Base-by-base conservation (phyloP, 2,113 vertebrate genomes). In the Nematolebias whitei region DNA sequence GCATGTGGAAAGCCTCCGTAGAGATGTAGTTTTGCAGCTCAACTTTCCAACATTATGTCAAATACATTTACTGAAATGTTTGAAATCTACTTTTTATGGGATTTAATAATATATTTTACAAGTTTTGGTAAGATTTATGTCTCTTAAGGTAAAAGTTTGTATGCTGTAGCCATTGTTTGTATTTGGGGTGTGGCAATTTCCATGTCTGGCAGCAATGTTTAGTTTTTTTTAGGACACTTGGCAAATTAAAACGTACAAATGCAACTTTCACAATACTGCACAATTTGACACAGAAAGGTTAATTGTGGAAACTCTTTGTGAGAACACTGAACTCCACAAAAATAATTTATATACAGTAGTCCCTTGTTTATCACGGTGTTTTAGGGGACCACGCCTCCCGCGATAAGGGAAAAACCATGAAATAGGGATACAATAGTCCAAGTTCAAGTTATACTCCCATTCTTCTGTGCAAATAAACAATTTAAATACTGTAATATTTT, bases 41-140 rank as follows among this genome's bases (percentile, higher is more conserved):
- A 71, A 63, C 39, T 62, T 56, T 58, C 2, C 12, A 41, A 15
- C 15, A 41, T 41, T 5, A 39, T 12, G 12, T 70, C 59, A 38
- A 32, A 24, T 61, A 24, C 11, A 23, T 49, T 71, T 56, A 54
- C 20, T 61, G 63, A 82, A 67, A 32, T 32, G n/a, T 74, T 80
- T 58, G 65, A 40, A 53, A 55, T 63, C 70, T 29, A 57, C 15
- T 16, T 26, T 24, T 41, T 44, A 59, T 45, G 43, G 61, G 18
- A 78, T 67, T 68, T 74, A 39, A 22, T 43, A 58, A 71, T 82
- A 82, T 76, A 62, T 63, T 67, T 47, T n/a, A n/a, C n/a, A n/a
- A 59, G 41, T 40, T 48, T 77, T 47, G 43, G 67, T 51, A 64
- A 54, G 66, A 60, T 60, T 77, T 78, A 78, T 71, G 68, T 80